phyloP scores from a whole-genome alignment of 2,888 invertebrate species.

The Latrodectus hesperus region DNA sequence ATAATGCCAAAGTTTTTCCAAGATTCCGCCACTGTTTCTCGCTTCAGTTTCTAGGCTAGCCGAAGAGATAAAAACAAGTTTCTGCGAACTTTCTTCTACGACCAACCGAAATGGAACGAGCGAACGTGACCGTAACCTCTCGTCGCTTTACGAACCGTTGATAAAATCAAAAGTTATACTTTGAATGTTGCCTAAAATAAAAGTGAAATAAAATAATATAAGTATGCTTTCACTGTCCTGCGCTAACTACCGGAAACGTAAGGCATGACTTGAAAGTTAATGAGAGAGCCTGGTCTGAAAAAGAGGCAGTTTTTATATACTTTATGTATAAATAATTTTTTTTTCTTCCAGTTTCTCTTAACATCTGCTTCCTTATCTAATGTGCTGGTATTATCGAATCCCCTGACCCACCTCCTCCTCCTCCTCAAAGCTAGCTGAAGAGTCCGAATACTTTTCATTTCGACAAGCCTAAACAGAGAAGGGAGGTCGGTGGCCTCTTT shows the following conservation, averaged over 20 bases:
- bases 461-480: slow-evolving; percentile 16
- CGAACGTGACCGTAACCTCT: not conserved
- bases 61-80: too few relatives aligned
- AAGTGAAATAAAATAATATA: not conserved
- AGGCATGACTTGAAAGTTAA: slow-evolving; percentile 55
- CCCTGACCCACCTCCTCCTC: slow-evolving; percentile 2
- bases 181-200: not conserved
- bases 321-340: slow-evolving; percentile 7
- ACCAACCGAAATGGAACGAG: not conserved
- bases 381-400: slow-evolving; percentile 1
- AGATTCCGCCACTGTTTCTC: too few relatives aligned
- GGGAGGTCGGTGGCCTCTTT: slow-evolving; percentile 31
- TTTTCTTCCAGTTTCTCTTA: slow-evolving; percentile 16
- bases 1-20: too few relatives aligned
- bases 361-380: slow-evolving; percentile 50
- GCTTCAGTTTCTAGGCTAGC: too few relatives aligned
- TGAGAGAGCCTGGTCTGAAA: slow-evolving; percentile 39
- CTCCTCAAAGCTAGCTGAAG: slow-evolving; percentile 3
- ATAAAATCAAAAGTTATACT: not conserved
- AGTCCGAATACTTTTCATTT: slow-evolving; percentile 40
- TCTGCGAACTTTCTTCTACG: too few relatives aligned
- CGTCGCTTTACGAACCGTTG: not conserved
- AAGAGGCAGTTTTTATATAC: slow-evolving; percentile 46
- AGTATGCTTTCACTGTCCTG: not conserved
- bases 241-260: slow-evolving; percentile 46